Conservation (phyloP, 2,888 invertebrate genomes). For the Hyppa rectilinea region DNA sequence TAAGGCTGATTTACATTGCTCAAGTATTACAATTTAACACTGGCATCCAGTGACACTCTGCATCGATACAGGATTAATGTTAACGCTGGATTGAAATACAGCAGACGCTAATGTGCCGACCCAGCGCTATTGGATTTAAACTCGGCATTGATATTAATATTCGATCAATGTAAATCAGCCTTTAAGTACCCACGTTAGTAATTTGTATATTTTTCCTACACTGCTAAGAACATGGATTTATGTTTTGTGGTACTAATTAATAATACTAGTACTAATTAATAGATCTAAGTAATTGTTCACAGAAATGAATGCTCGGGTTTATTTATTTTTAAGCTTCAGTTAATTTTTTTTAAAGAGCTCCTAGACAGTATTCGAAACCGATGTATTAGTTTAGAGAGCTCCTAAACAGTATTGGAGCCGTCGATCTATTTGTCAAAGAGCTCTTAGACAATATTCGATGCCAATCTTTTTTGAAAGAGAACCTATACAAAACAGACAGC, state of each 20-base stretch:
- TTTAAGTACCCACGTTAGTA: background rate
- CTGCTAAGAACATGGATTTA: background rate
- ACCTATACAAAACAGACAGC: no score
- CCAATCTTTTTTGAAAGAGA: background rate
- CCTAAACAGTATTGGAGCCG: background rate
- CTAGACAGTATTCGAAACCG: background rate
- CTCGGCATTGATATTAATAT: background rate
- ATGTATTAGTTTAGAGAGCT: background rate
- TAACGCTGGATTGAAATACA: background rate
- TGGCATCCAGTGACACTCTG: background rate
- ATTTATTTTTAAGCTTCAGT: background rate
- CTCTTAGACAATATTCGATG: background rate
- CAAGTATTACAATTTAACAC: background rate
- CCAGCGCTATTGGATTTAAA: background rate
- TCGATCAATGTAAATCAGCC: background rate
- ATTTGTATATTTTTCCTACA: background rate
- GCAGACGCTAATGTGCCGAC: background rate
- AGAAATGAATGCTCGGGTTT: background rate
- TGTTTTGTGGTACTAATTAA: no score
- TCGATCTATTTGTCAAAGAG: background rate
- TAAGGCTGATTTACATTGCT: background rate
- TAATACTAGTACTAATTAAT: no score
- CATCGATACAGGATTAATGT: background rate
- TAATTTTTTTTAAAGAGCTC: background rate
- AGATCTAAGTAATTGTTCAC: no score